Evolutionary conservation across 2,113 vertebrate genomes (phyloP).

Genomic region (Phyllostomus discolor): DNA sequence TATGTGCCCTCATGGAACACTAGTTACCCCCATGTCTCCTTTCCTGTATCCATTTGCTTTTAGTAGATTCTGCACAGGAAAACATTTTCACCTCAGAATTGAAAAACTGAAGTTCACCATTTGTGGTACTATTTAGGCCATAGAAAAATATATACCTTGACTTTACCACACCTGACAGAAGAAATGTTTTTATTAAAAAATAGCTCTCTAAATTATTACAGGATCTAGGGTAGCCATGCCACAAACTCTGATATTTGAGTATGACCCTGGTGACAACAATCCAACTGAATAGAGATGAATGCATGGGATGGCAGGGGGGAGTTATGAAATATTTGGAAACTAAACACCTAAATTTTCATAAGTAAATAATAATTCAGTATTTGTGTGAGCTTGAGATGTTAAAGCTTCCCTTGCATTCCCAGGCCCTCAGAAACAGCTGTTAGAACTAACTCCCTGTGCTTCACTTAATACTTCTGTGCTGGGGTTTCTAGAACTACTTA

Average conservation of each 20-base stretch:
- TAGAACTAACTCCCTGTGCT: not conserved
- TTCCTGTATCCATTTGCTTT: not conserved
- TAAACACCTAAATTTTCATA: constrained; percentile 34
- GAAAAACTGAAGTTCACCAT: not conserved
- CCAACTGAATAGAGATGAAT: not conserved
- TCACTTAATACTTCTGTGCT: not conserved
- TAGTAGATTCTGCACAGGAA: not conserved
- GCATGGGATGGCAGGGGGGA: not conserved
- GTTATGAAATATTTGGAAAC: constrained; percentile 45
- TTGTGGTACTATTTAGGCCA: not conserved
- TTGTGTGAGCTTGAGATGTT: constrained; percentile 21
- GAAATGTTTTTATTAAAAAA: not conserved
- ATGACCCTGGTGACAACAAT: not conserved
- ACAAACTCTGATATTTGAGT: not conserved
- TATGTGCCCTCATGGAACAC: not conserved
- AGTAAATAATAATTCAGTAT: constrained; percentile 45
- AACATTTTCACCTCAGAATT: not conserved
- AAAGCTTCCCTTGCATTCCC: not conserved
- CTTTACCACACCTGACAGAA: not conserved
- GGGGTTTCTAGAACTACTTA: not conserved
- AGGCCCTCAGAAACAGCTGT: not conserved
- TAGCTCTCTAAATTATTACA: not conserved
- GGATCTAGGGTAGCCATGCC: not conserved
- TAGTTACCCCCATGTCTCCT: not conserved
- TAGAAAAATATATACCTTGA: not conserved